Conservation (phyloP, 1,140 invertebrate genomes). For the Berghia stephanieae region DNA sequence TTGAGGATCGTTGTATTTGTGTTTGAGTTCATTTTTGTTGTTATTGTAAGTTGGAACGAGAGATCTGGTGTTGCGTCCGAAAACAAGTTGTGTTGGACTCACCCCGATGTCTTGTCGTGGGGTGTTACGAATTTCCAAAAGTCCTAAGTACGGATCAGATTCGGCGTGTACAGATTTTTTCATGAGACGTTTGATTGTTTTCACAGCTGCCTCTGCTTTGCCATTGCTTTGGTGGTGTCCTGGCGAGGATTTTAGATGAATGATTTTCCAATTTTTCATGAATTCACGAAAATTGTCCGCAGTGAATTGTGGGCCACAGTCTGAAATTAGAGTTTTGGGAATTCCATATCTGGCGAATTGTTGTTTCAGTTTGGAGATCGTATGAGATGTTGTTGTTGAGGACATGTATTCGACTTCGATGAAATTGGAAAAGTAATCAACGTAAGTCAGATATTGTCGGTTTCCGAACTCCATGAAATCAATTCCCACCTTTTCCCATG, state of each 20-base stretch:
- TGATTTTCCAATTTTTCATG: slow-evolving; percentile 23
- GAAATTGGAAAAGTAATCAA: slow-evolving; percentile 45
- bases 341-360: slow-evolving; percentile 43
- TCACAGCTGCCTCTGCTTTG: slow-evolving; percentile 45
- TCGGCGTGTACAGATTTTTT: slow-evolving; percentile 37
- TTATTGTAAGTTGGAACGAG: slow-evolving; percentile 32
- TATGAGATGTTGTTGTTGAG: slow-evolving; percentile 24
- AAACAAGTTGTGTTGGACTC: slow-evolving; percentile 44
- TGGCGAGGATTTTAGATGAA: slow-evolving; percentile 35
- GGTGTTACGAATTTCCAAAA: slow-evolving; percentile 43
- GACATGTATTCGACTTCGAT: slow-evolving; percentile 64
- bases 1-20: background rate
- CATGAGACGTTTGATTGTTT: slow-evolving; percentile 42
- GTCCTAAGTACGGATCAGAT: slow-evolving; percentile 31
- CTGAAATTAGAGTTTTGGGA: slow-evolving; percentile 38
- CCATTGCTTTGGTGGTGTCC: slow-evolving; percentile 40
- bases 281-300: slow-evolving; percentile 34
- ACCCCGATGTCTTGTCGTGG: slow-evolving; percentile 39
- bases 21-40: background rate
- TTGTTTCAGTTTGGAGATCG: slow-evolving; percentile 38
- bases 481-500: slow-evolving; percentile 47
- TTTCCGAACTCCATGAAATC: slow-evolving; percentile 44
- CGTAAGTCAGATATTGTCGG: slow-evolving; percentile 38
- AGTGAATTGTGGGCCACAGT: no score
- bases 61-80: slow-evolving; percentile 34